Percentiles rank a stretch among this genome's conserved stretches.
Evolutionary conservation across 2,113 vertebrate species (phyloP).

Genomic region (Leucosticte australis): DNA sequence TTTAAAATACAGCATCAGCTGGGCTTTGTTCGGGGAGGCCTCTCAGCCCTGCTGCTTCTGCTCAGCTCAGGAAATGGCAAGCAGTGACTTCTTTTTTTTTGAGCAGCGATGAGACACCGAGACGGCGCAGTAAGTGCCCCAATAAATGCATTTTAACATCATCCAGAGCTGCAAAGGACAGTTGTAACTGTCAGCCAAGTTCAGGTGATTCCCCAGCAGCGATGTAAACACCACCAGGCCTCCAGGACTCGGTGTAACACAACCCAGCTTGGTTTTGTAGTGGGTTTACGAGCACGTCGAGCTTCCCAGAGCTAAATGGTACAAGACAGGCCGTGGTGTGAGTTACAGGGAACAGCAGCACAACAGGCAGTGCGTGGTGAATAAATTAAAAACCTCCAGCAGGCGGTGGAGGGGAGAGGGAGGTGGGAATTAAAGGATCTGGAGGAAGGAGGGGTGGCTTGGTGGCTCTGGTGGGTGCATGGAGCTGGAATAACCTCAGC

Average conservation of each 20-base stretch:
- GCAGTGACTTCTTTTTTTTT: not conserved
- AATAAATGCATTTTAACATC: not conserved
- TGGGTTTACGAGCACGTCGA: not conserved
- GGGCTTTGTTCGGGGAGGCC: not conserved
- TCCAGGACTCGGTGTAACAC: not conserved
- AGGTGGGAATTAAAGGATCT: not conserved
- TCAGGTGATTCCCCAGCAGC: not conserved
- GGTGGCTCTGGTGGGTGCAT: not conserved
- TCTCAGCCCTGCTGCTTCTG: not conserved
- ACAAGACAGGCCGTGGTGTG: not conserved
- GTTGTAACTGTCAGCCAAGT: constrained; percentile 36
- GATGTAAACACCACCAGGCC: not conserved
- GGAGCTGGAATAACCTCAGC: not conserved
- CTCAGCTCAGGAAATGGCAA: constrained; percentile 1
- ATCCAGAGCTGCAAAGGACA: not conserved
- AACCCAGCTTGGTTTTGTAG: not conserved
- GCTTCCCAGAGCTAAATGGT: not conserved
- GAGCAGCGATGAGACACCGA: not conserved
- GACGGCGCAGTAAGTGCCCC: not conserved
- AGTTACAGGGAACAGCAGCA: not conserved
- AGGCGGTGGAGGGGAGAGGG: not conserved
- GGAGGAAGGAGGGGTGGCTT: not conserved
- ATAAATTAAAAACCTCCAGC: not conserved
- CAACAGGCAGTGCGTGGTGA: not conserved
- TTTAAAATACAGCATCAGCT: constrained; percentile 31